These are phyloP conservation scores for Poeciliopsis prolifica DNA, from an alignment of 2,113 vertebrate species.

Conservation along the genomic window DNA sequence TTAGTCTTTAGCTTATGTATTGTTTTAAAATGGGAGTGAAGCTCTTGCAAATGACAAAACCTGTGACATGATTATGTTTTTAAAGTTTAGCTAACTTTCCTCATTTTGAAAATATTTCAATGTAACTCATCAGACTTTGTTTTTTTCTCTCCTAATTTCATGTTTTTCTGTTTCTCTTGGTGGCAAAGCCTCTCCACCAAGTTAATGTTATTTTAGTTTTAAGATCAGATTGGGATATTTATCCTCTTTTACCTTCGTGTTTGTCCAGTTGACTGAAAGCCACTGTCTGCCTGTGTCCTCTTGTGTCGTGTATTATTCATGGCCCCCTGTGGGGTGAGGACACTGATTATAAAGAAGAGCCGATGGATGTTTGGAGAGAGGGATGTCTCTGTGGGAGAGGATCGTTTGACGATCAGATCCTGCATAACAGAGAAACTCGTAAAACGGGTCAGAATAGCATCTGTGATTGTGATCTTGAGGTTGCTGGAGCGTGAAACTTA, in stretches of 20 bases:
- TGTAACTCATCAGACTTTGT: no score
- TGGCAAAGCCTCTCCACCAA: no score
- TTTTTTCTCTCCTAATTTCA: no score
- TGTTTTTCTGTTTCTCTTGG: no score
- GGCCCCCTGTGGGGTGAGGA: constrained; percentile 20
- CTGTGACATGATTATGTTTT: no score
- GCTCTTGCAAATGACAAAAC: no score
- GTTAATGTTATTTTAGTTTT: neutral
- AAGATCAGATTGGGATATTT: constrained; percentile 4
- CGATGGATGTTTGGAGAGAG: constrained; percentile 34
- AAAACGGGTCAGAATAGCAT: neutral
- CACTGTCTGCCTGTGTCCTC: constrained; percentile 9
- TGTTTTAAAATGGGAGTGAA: no score
- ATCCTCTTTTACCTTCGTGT: constrained; percentile 27
- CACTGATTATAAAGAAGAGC: constrained; percentile 33
- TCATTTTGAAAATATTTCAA: no score
- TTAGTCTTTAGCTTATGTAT: no score
- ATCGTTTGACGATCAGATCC: constrained; percentile 4
- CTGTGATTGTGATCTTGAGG: constrained; percentile 14
- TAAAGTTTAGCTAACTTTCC: no score
- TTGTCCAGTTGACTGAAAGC: constrained; percentile 27
- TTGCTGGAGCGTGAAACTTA: constrained; percentile 22
- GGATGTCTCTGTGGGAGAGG: constrained; percentile 32
- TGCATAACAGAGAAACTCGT: neutral
- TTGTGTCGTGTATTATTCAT: constrained; percentile 63